These are phyloP conservation scores for Cryptotis parvus DNA, from an alignment of 2,113 vertebrate genomes.

Conservation along the genomic window DNA sequence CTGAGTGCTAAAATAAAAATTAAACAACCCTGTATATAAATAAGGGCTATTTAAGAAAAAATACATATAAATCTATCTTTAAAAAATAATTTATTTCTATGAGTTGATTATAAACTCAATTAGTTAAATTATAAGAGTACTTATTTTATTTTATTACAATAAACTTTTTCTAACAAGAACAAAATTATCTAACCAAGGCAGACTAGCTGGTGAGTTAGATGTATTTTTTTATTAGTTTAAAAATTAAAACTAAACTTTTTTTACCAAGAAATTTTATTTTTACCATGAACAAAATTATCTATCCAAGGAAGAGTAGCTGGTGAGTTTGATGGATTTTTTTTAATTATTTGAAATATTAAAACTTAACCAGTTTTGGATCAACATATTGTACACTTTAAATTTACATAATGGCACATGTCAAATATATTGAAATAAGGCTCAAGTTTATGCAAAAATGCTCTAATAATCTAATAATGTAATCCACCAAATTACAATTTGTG, in stretches of 20 bases:
- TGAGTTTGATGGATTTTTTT: background rate
- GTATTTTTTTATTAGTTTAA: background rate
- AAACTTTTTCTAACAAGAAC: background rate
- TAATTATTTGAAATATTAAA: conserved; percentile 12
- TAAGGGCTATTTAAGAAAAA: conserved; percentile 1
- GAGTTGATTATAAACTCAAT: conserved; percentile 9
- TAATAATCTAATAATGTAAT: no score
- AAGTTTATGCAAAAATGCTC: conserved; percentile 6
- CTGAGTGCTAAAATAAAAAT: conserved; percentile 22
- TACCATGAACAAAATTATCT: background rate
- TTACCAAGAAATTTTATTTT: background rate
- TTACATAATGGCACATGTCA: background rate
- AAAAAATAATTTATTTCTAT: conserved; percentile 20
- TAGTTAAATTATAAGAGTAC: conserved; percentile 27
- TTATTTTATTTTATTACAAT: conserved; percentile 5
- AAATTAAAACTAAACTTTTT: conserved; percentile 25
- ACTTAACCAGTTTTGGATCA: background rate
- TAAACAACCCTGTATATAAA: background rate
- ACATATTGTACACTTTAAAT: background rate
- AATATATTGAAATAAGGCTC: background rate
- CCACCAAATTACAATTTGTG: no score
- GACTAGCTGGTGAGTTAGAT: background rate
- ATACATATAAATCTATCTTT: background rate
- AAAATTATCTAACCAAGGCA: background rate
- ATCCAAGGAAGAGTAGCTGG: background rate